These are phyloP conservation scores for Ictidomys tridecemlineatus DNA, from an alignment of 2,113 vertebrate genomes.

Conservation along the genomic window DNA sequence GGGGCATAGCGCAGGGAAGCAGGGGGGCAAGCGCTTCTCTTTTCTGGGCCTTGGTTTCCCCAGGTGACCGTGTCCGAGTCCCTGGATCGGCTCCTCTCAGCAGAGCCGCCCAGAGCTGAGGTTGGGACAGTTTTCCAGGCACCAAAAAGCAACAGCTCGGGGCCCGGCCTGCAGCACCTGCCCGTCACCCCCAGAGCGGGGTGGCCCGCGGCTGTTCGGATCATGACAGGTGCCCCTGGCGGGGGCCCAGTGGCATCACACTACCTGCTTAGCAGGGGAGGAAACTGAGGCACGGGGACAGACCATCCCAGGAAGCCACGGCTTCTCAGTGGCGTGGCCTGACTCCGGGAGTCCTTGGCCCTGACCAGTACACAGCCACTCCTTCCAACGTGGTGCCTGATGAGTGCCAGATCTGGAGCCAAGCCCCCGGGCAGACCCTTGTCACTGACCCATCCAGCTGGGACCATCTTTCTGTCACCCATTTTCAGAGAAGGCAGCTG, in stretches of 20 bases:
- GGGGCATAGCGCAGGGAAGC: too few species aligned
- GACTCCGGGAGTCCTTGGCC: neutral
- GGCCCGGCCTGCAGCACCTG: neutral
- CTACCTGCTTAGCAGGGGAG: neutral
- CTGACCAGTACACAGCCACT: neutral
- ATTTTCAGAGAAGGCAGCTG: too few species aligned
- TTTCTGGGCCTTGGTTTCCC: neutral
- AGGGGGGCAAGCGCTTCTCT: neutral
- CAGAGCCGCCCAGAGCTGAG: neutral
- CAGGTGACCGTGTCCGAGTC: neutral
- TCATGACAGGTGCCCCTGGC: neutral
- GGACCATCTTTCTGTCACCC: too few species aligned
- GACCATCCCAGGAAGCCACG: neutral
- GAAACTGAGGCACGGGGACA: neutral
- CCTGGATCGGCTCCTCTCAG: neutral
- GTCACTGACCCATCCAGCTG: too few species aligned
- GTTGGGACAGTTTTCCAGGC: neutral
- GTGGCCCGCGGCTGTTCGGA: rapidly evolving
- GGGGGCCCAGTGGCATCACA: neutral
- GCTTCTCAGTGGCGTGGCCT: rapidly evolving
- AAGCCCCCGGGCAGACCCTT: too few species aligned
- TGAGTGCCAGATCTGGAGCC: too few species aligned
- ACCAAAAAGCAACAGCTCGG: neutral
- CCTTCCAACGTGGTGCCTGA: too few species aligned
- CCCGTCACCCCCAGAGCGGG: neutral